Conservation (phyloP, 2,888 invertebrate species). For the Acanthococcus lagerstroemiae region DNA sequence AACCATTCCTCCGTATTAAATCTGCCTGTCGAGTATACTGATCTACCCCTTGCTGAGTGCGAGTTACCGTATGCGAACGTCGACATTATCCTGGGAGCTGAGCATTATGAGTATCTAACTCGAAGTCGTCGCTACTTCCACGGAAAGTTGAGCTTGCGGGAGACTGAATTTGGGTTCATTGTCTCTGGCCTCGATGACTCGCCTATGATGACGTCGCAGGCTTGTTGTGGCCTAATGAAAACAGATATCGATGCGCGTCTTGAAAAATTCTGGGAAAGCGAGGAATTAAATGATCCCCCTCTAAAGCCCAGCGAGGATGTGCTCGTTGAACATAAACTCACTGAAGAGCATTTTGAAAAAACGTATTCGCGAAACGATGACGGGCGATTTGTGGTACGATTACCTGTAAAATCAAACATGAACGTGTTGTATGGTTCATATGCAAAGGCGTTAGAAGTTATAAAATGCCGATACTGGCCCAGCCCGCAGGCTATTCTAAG, state of each 20-base stretch:
- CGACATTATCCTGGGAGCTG: too few relatives aligned
- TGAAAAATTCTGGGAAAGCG: slow-evolving; percentile 9
- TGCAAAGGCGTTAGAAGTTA: too few relatives aligned
- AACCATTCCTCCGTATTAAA: too few relatives aligned
- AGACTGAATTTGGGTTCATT: not conserved
- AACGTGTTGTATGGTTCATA: not conserved
- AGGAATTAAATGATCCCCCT: not conserved
- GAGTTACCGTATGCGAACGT: too few relatives aligned
- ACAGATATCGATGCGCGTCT: not conserved
- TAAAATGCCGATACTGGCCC: too few relatives aligned
- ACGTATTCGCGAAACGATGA: not conserved
- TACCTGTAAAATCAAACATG: slow-evolving; percentile 1
- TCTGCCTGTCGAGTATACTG: too few relatives aligned
- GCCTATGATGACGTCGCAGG: not conserved
- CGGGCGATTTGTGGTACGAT: slow-evolving; percentile 5
- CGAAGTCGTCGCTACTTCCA: not conserved
- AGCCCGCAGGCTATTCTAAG: too few relatives aligned
- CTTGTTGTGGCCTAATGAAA: not conserved
- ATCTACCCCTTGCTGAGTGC: too few relatives aligned
- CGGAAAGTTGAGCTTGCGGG: not conserved
- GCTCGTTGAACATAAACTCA: not conserved
- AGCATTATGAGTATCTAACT: too few relatives aligned
- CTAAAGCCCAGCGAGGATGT: not conserved
- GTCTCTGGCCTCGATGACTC: not conserved
- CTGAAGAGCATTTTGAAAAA: not conserved